phyloP scores from a whole-genome alignment of 2,797 vertebrate genomes.

The Danio jaintianensis region DNA sequence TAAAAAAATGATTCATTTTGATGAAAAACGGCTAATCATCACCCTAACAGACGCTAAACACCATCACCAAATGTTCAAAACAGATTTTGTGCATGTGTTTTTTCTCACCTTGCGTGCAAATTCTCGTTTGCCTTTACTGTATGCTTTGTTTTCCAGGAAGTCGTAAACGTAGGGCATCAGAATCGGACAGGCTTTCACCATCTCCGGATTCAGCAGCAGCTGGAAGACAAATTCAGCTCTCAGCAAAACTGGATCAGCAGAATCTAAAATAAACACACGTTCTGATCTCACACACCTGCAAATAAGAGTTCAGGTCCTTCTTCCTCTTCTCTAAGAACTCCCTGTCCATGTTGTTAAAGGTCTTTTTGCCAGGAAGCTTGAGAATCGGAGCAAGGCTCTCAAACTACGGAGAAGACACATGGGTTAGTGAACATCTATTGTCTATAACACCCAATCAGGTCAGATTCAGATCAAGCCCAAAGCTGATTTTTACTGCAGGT shows the following conservation, averaged over 20 bases:
- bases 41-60: background rate
- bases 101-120: slow-evolving; percentile 94
- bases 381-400: slow-evolving; percentile 91
- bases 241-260: background rate
- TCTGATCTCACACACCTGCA: slow-evolving; percentile 83
- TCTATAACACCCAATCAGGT: slow-evolving; percentile 43
- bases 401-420: slow-evolving; percentile 80
- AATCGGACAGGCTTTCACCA: slow-evolving; percentile 92
- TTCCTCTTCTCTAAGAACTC: slow-evolving; percentile 98
- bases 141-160: slow-evolving; percentile 98
- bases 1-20: too few relatives aligned
- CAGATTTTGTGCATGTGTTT: too few relatives aligned
- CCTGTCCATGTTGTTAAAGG: slow-evolving; percentile 99
- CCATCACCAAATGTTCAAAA: background rate
- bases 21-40: too few relatives aligned
- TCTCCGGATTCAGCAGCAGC: slow-evolving; percentile 94
- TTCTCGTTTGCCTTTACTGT: slow-evolving; percentile 97
- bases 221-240: slow-evolving; percentile 61
- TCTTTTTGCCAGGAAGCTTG: slow-evolving; percentile 97
- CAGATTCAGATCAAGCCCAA: background rate
- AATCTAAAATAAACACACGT: background rate
- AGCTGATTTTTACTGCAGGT: too few relatives aligned
- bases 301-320: slow-evolving; percentile 96
- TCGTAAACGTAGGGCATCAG: slow-evolving; percentile 89
- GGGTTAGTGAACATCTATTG: background rate